phyloP scores from a whole-genome alignment of 2,888 invertebrate genomes.

The Deilephila porcellus region DNA sequence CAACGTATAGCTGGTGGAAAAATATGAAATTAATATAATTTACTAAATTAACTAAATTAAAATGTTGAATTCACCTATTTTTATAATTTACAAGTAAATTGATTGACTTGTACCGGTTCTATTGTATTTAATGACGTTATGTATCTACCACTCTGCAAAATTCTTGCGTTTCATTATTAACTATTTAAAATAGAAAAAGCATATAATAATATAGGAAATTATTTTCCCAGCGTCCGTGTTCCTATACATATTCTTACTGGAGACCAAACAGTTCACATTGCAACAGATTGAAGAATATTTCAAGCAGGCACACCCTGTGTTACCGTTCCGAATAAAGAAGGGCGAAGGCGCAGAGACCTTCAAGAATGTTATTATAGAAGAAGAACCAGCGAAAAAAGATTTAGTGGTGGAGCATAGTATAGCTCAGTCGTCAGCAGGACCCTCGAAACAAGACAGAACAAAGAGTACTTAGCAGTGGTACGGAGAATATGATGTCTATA shows the following conservation, averaged over 20 bases:
- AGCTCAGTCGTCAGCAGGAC: background rate
- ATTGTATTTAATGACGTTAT: no score
- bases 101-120: no score
- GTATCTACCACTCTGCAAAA: no score
- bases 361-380: background rate
- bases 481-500: background rate
- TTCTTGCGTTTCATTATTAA: no score
- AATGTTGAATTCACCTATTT: no score
- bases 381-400: background rate
- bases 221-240: conserved; percentile 73
- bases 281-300: conserved; percentile 88
- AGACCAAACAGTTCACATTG: conserved; percentile 86
- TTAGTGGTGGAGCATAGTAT: background rate
- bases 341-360: background rate
- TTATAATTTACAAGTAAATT: no score
- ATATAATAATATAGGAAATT: background rate
- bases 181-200: background rate
- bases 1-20: no score
- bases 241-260: conserved; percentile 85
- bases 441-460: background rate
- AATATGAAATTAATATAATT: no score
- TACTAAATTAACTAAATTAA: no score
- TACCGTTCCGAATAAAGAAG: conserved; percentile 6
- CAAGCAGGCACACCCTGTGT: conserved; percentile 73
- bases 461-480: background rate